A percentile compares a stretch with the other conserved stretches of the same genome.
Conservation (phyloP, 2,888 invertebrate genomes). For the Ditula angustiorana region DNA sequence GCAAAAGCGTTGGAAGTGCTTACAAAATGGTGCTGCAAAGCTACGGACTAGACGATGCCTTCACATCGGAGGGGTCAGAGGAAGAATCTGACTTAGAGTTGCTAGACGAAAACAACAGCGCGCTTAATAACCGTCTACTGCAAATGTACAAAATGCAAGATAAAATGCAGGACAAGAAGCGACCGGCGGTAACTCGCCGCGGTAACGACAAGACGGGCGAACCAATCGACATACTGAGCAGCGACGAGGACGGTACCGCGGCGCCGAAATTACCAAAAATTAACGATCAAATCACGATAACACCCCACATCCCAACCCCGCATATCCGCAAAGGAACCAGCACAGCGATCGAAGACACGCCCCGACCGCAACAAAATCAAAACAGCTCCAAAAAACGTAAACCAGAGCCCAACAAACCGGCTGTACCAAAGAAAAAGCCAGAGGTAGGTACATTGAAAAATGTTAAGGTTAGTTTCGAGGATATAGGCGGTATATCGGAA, state of each 20-base stretch:
- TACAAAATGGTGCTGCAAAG: slow-evolving; percentile 90
- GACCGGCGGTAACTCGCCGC: slow-evolving; percentile 67
- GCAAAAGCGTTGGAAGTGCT: slow-evolving; percentile 90
- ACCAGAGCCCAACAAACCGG: slow-evolving; percentile 60
- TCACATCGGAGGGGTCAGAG: slow-evolving; percentile 85
- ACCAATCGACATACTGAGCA: slow-evolving; percentile 78
- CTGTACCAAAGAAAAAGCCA: slow-evolving; percentile 63
- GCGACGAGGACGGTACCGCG: slow-evolving; percentile 73
- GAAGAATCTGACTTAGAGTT: slow-evolving; percentile 89
- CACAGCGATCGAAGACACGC: slow-evolving; percentile 56
- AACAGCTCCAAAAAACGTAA: slow-evolving; percentile 70
- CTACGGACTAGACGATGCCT: slow-evolving; percentile 87
- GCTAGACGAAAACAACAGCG: slow-evolving; percentile 92
- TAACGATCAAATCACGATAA: slow-evolving; percentile 80
- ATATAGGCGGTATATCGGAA: slow-evolving; percentile 93
- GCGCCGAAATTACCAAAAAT: slow-evolving; percentile 81
- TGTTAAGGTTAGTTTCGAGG: slow-evolving; percentile 87
- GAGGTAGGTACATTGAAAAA: slow-evolving; percentile 68
- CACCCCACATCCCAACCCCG: slow-evolving; percentile 73
- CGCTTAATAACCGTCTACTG: slow-evolving; percentile 85
- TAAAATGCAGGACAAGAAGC: slow-evolving; percentile 81
- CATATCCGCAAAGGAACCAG: slow-evolving; percentile 64
- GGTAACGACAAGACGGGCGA: slow-evolving; percentile 74
- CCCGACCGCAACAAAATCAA: slow-evolving; percentile 62
- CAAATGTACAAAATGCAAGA: slow-evolving; percentile 81